Conservation (phyloP, 2,113 vertebrate genomes). For the Gnathonemus echidnorhynchus region DNA sequence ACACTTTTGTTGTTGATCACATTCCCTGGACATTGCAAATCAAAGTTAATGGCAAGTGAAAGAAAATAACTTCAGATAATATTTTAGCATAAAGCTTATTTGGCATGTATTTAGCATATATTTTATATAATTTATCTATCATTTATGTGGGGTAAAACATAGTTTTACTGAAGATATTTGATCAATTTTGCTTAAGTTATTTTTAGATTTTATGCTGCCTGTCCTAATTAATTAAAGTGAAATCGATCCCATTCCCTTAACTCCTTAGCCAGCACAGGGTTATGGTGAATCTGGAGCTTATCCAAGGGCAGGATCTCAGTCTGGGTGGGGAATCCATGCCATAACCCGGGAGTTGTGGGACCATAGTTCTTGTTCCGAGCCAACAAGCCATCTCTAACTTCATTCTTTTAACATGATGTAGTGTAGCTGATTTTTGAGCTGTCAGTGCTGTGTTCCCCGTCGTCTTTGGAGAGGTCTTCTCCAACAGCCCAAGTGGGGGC, state of each 20-base stretch:
- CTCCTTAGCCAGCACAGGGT: not conserved
- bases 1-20: not conserved
- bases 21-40: not conserved
- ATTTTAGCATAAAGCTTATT: not conserved
- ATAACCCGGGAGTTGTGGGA: not conserved
- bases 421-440: not conserved
- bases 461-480: not conserved
- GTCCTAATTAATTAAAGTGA: not conserved
- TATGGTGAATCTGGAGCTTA: not conserved
- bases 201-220: not conserved
- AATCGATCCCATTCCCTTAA: not conserved
- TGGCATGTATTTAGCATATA: not conserved
- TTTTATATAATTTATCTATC: not conserved
- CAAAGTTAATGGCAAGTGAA: not conserved
- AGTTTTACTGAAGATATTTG: not conserved
- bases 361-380: not conserved
- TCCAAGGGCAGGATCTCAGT: not conserved
- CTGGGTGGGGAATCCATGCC: not conserved
- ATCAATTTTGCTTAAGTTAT: not conserved
- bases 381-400: not conserved
- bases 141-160: not conserved
- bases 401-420: not conserved
- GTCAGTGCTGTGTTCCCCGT: not conserved
- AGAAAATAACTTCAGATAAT: not conserved
- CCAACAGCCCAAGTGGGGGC: not conserved